These are phyloP conservation scores for Mugil cephalus DNA, from an alignment of 2,113 vertebrate species.

Conservation along the genomic window DNA sequence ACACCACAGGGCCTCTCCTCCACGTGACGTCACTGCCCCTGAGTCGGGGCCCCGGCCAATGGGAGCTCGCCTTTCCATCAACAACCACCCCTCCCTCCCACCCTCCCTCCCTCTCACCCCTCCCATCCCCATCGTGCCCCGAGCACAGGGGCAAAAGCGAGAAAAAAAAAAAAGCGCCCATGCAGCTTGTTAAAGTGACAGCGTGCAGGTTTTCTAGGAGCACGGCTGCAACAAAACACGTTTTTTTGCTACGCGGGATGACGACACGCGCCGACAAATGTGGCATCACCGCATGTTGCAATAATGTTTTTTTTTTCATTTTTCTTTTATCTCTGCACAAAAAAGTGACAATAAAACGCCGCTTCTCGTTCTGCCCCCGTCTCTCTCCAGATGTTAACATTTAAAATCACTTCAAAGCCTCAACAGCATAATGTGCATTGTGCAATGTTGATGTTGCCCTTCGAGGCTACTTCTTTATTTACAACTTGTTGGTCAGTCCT, in stretches of 20 bases:
- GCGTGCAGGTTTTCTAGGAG: constrained; percentile 11
- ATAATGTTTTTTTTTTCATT: no score
- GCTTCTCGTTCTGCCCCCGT: background rate
- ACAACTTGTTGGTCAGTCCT: no score
- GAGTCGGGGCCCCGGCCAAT: constrained; percentile 72
- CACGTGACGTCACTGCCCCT: constrained; percentile 76
- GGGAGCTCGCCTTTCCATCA: constrained; percentile 54
- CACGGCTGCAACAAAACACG: constrained; percentile 42
- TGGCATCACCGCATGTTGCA: constrained; percentile 41
- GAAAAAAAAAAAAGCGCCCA: no score
- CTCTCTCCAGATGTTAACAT: no score
- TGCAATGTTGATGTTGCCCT: no score
- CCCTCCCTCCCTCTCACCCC: constrained; percentile 58
- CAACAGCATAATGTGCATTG: no score
- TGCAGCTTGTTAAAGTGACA: constrained; percentile 81
- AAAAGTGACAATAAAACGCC: background rate
- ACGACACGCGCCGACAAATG: constrained; percentile 61
- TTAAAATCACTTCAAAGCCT: no score
- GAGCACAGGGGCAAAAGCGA: constrained; percentile 65
- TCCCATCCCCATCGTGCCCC: constrained; percentile 64
- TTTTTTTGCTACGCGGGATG: constrained; percentile 57
- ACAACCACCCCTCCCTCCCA: constrained; percentile 63
- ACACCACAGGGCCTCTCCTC: constrained; percentile 80
- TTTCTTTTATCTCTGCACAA: no score
- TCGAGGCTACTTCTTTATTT: no score